These are phyloP conservation scores for Tragelaphus eurycerus DNA, from an alignment of 2,797 vertebrate species.

Conservation along the genomic window DNA sequence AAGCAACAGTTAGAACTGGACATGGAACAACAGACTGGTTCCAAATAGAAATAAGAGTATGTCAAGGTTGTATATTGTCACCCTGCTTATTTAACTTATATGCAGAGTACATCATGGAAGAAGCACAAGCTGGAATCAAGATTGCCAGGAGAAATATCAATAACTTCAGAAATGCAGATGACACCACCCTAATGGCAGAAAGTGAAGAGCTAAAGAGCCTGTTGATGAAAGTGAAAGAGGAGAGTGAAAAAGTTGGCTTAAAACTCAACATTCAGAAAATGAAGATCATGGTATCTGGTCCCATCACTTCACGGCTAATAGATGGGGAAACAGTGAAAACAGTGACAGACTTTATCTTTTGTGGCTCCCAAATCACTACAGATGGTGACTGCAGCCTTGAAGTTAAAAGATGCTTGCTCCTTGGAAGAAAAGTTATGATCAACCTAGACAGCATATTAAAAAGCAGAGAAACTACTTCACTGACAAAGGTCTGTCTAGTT, in stretches of 20 bases:
- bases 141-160: neutral
- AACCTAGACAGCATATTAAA: neutral
- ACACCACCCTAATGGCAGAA: neutral
- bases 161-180: neutral
- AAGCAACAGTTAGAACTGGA: neutral
- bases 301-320: neutral
- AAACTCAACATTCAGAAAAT: neutral
- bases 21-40: neutral
- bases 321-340: neutral
- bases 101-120: neutral
- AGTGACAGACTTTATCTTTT: neutral
- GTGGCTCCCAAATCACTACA: neutral
- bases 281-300: neutral
- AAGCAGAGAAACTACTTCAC: neutral
- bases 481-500: neutral
- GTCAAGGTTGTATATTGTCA: neutral
- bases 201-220: neutral
- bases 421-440: neutral
- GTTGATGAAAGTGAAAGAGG: neutral
- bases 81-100: neutral
- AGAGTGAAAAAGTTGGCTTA: neutral
- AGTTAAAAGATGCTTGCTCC: neutral
- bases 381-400: neutral
- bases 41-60: neutral
- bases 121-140: neutral